Evolutionary conservation across 2,888 invertebrate species (phyloP).

Genomic region (Hipparchia sbordonii): DNA sequence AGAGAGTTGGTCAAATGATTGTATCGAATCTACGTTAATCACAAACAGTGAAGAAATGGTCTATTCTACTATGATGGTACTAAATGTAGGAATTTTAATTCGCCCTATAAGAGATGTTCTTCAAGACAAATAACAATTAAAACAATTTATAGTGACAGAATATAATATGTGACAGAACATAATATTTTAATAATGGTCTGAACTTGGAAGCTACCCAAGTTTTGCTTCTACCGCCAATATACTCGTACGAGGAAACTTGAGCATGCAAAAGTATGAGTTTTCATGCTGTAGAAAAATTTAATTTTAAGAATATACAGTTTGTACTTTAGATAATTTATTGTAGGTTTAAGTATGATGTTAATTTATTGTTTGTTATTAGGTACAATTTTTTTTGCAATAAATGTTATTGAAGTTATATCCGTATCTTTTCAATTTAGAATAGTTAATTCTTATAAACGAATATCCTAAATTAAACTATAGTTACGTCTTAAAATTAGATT

Average conservation of each 20-base stretch:
- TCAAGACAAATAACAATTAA: too few species aligned
- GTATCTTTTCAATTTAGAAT: too few species aligned
- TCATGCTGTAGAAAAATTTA: too few species aligned
- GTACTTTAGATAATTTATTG: too few species aligned
- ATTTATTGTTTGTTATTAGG: too few species aligned
- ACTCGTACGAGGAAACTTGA: too few species aligned
- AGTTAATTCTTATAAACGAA: neutral
- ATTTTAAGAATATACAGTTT: too few species aligned
- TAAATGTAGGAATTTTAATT: constrained; percentile 14
- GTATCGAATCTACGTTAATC: neutral
- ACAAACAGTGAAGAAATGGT: neutral
- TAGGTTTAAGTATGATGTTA: too few species aligned
- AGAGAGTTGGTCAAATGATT: constrained; percentile 5
- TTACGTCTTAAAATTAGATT: neutral
- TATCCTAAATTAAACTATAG: neutral
- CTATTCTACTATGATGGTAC: constrained; percentile 2
- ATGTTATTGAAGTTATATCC: too few species aligned
- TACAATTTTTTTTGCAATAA: too few species aligned
- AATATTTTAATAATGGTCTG: neutral
- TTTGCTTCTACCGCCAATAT: neutral
- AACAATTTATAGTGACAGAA: neutral
- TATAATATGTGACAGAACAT: neutral
- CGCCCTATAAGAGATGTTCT: neutral
- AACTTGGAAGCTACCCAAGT: neutral
- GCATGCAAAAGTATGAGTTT: too few species aligned